Evolutionary conservation across 2,797 vertebrate genomes (phyloP).

Genomic region (Lycodopsis pacificus): DNA sequence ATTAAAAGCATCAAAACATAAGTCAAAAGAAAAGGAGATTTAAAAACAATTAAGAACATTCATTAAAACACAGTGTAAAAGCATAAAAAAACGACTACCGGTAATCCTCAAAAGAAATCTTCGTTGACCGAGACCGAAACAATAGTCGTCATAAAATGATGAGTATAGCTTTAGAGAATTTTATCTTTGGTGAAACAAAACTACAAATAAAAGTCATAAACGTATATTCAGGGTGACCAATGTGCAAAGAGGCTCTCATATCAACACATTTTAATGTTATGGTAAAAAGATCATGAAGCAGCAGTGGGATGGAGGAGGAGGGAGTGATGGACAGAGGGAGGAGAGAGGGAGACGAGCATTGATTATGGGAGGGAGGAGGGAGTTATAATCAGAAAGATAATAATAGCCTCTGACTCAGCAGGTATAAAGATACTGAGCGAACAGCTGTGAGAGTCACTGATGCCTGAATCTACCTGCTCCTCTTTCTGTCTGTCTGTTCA

Average conservation of each 20-base stretch:
- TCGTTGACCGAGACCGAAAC: too few relatives aligned
- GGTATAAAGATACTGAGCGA: conserved; percentile 20
- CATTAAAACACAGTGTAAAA: too few relatives aligned
- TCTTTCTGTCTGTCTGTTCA: not conserved
- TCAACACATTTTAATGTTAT: not conserved
- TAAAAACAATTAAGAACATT: too few relatives aligned
- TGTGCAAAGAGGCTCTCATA: not conserved
- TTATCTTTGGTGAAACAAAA: too few relatives aligned
- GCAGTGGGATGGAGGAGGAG: not conserved
- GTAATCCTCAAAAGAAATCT: too few relatives aligned
- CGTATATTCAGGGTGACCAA: too few relatives aligned
- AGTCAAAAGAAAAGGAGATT: too few relatives aligned
- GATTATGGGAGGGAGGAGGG: not conserved
- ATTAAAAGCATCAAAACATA: too few relatives aligned
- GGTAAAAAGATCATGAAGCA: not conserved
- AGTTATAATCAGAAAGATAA: conserved; percentile 11
- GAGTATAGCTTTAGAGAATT: too few relatives aligned
- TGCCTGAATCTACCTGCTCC: not conserved
- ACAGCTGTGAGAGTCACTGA: not conserved
- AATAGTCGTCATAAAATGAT: too few relatives aligned
- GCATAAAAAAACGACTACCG: too few relatives aligned
- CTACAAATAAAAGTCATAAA: too few relatives aligned
- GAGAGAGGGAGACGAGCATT: not conserved
- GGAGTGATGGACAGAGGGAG: not conserved
- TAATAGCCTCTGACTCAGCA: conserved; percentile 55